These are phyloP conservation scores for Rhagonycha fulva DNA, from an alignment of 2,888 invertebrate genomes.

Conservation along the genomic window DNA sequence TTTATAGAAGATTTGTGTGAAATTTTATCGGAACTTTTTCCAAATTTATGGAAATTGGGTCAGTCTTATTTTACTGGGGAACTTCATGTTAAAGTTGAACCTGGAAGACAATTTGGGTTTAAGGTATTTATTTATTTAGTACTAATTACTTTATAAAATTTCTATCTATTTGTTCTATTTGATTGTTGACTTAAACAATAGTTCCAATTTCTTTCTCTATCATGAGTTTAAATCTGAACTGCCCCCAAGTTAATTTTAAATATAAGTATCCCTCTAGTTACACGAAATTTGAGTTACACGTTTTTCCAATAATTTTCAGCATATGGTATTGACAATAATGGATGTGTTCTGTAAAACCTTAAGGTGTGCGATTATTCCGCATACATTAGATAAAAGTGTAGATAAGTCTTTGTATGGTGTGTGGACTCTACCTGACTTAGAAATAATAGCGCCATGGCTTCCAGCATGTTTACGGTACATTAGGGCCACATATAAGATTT, in stretches of 20 bases:
- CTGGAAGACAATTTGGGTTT: conserved; percentile 74
- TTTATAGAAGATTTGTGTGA: conserved; percentile 82
- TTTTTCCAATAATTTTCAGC: conserved; percentile 53
- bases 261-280: not conserved
- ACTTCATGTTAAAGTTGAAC: conserved; percentile 73
- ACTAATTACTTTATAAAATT: too few relatives aligned
- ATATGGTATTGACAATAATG: conserved; percentile 79
- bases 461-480: conserved; percentile 82
- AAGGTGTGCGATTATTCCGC: conserved; percentile 72
- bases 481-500: conserved; percentile 76
- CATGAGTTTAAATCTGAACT: not conserved
- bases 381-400: conserved; percentile 58
- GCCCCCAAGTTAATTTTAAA: not conserved
- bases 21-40: conserved; percentile 75
- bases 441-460: conserved; percentile 68
- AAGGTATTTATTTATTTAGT: conserved; percentile 60
- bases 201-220: not conserved
- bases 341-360: conserved; percentile 75
- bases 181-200: not conserved
- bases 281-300: too few relatives aligned
- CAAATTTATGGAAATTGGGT: conserved; percentile 95
- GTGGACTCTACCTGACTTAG: conserved; percentile 60
- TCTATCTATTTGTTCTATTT: too few relatives aligned
- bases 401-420: conserved; percentile 57
- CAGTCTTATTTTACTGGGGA: conserved; percentile 92